Base-by-base conservation (phyloP, 2,113 vertebrate genomes). In the Echinops telfairi region DNA sequence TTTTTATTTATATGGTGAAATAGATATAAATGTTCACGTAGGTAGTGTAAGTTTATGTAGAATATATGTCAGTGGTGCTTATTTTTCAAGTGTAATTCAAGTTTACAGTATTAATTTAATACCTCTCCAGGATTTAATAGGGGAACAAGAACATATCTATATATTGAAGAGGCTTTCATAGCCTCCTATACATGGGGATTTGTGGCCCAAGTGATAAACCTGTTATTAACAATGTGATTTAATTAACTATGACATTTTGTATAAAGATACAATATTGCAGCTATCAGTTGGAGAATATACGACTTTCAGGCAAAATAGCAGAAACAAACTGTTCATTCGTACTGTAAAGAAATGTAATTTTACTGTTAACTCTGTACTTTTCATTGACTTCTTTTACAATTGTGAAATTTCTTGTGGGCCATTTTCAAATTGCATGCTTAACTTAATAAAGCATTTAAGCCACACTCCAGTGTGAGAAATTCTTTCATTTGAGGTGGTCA, bases 301-400 rank as follows among this genome's bases (percentile, higher is more conserved):
- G 60, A 66, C 86, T 94, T 95, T 96, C 92, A 96, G 84, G 66
- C 25, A 79, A 64, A 94, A n/a, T 96, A 79, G 95, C 47, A 94
- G 88, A 95, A 89, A 93, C 40, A 89, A 94, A 87, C 71, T 66
- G 33, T 97, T 97, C 96, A 97, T 97, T 95, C 98, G 97, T 98
- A 98, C 95, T 96, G 88, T 95, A 95, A 96, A 95, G 76, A 97
- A 98, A 98, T 92, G 94, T 97, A 98, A 97, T 98, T 98, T 98
- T 98, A 96, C 95, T 98, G 95, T 97, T 97, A 97, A 97, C 60
- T 89, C 95, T 97, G 95, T 96, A 97, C 94, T 97, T 98, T 98
- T 98, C 97, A 98, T 97, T 96, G 96, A 97, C 98, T 97, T 96
- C 95, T 98, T 98, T 98, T 98, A 95, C 98, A 98, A 98, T 95